Conservation (phyloP, 2,113 vertebrate genomes). For the Melierax canorus region DNA sequence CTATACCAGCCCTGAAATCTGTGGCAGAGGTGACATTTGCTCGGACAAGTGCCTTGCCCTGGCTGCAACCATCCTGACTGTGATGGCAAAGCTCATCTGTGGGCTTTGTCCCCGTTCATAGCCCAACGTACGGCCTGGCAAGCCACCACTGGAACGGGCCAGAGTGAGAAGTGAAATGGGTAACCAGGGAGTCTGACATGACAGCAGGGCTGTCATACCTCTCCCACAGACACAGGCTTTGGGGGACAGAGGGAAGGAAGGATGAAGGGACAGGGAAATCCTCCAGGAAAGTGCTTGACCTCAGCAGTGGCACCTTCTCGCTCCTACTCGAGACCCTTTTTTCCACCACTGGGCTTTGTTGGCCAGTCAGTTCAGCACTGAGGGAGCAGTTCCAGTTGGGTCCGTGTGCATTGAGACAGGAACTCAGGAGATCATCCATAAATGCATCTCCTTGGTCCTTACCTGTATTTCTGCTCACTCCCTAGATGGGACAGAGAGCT, state of each 20-base stretch:
- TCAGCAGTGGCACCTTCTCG: not conserved
- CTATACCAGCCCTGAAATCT: not conserved
- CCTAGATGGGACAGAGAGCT: not conserved
- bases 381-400: not conserved
- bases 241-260: not conserved
- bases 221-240: not conserved
- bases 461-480: not conserved
- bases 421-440: not conserved
- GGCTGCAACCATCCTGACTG: not conserved
- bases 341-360: not conserved
- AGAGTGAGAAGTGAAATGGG: not conserved
- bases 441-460: not conserved
- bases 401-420: not conserved
- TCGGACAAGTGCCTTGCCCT: not conserved
- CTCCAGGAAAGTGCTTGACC: not conserved
- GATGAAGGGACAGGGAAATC: not conserved
- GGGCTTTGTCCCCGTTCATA: not conserved
- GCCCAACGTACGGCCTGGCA: fast-evolving
- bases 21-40: not conserved
- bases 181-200: not conserved
- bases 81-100: not conserved
- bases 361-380: not conserved
- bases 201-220: not conserved
- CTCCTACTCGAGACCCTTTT: not conserved
- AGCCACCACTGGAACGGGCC: not conserved